Percentiles rank a stretch among this genome's conserved stretches.
These are phyloP conservation scores for Griposia aprilina DNA, from an alignment of 2,888 invertebrate genomes.

Conservation along the genomic window DNA sequence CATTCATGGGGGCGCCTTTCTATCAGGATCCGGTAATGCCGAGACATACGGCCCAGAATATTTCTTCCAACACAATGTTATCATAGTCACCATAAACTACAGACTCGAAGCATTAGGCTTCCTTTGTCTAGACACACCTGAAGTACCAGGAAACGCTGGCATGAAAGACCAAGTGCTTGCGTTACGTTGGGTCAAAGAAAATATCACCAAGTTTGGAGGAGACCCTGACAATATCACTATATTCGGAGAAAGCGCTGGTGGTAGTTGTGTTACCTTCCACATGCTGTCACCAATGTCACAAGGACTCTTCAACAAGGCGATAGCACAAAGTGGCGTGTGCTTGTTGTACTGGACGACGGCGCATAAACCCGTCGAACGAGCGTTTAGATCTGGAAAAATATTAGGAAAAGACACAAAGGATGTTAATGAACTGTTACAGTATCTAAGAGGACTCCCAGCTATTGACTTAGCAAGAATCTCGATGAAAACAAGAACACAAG, in stretches of 20 bases:
- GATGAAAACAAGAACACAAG: constrained; percentile 71
- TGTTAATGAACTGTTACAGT: constrained; percentile 73
- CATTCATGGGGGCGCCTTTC: constrained; percentile 84
- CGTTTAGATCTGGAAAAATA: constrained; percentile 76
- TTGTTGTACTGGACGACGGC: constrained; percentile 77
- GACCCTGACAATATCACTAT: constrained; percentile 81
- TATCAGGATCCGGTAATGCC: constrained; percentile 80
- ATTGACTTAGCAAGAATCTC: constrained; percentile 72
- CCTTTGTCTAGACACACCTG: constrained; percentile 75
- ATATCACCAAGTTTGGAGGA: constrained; percentile 80
- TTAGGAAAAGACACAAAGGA: constrained; percentile 79
- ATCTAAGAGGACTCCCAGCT: constrained; percentile 75
- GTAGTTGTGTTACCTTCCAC: constrained; percentile 79
- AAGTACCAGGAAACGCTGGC: constrained; percentile 83
- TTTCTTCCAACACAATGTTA: constrained; percentile 80
- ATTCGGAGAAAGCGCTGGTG: constrained; percentile 86
- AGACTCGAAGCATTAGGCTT: constrained; percentile 78
- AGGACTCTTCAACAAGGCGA: constrained; percentile 83
- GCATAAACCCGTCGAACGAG: constrained; percentile 71
- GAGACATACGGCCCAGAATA: constrained; percentile 80
- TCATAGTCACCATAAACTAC: constrained; percentile 85
- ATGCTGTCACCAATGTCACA: constrained; percentile 83
- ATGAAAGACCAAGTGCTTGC: constrained; percentile 83
- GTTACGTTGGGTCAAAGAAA: constrained; percentile 78
- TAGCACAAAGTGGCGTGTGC: constrained; percentile 82